Evolutionary conservation across 2,888 invertebrate genomes (phyloP).

Genomic region (Calephelis perditalis): DNA sequence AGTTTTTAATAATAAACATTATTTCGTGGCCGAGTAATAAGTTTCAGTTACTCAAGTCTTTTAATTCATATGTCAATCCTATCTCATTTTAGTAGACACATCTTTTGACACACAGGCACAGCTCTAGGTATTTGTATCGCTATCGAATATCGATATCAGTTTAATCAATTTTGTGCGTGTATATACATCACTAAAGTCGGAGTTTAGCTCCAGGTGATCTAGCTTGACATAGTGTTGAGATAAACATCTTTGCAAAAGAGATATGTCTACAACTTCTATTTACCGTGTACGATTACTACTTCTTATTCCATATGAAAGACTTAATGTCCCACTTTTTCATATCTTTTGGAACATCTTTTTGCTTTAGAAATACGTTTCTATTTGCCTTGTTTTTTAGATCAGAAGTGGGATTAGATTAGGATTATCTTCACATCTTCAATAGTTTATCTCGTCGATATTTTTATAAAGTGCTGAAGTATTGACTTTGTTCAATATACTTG

Average conservation of each 20-base stretch:
- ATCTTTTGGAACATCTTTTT: conserved; percentile 4
- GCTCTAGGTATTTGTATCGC: no score
- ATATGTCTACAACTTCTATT: conserved; percentile 1
- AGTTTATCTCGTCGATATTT: no score
- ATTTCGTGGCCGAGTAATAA: no score
- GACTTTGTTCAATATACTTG: no score
- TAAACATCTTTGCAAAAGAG: not conserved
- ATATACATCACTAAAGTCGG: not conserved
- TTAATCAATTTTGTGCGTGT: not conserved
- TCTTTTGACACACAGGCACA: no score
- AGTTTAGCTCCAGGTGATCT: conserved; percentile 1
- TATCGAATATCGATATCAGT: no score
- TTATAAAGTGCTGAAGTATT: no score
- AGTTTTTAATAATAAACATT: no score
- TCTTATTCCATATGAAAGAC: conserved; percentile 7
- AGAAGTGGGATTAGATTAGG: not conserved
- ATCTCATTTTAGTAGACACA: no score
- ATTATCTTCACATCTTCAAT: no score
- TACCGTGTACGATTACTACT: conserved; percentile 4
- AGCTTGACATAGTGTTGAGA: conserved; percentile 4
- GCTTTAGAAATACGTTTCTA: not conserved
- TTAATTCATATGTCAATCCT: no score
- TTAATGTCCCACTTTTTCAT: conserved; percentile 7
- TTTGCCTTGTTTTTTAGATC: not conserved
- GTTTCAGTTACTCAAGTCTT: no score